phyloP scores from a whole-genome alignment of 92 coral and sea anemone species.

The Bergia sp. region DNA sequence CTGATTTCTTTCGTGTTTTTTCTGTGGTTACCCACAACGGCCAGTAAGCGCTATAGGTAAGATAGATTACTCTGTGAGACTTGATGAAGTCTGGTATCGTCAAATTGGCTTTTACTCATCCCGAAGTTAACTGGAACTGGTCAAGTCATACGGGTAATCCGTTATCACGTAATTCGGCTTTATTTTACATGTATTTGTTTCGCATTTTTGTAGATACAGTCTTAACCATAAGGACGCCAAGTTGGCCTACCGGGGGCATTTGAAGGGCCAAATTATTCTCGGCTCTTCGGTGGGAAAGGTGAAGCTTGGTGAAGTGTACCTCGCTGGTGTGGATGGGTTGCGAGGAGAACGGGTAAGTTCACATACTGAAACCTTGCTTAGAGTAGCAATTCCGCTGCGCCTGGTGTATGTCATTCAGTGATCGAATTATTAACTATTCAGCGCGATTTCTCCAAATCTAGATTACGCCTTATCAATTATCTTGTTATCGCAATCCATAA shows the following conservation, averaged over 20 bases:
- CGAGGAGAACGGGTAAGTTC: conserved; percentile 34
- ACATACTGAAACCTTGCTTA: conserved; percentile 13
- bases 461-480: conserved; percentile 34
- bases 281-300: conserved; percentile 29
- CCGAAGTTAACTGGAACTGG: conserved; percentile 3
- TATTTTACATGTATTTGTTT: conserved; percentile 33
- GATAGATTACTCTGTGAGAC: conserved; percentile 26
- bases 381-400: not conserved
- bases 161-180: conserved; percentile 42
- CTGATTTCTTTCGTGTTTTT: not conserved
- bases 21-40: conserved; percentile 46
- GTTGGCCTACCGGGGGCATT: conserved; percentile 21
- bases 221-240: conserved; percentile 30
- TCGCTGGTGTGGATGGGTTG: conserved; percentile 38
- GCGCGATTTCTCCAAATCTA: not conserved
- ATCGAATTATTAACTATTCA: conserved; percentile 29
- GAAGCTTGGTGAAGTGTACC: conserved; percentile 37
- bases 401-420: conserved; percentile 33
- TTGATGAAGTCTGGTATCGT: conserved; percentile 48
- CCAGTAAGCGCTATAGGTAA: conserved; percentile 38
- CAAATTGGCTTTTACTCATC: conserved; percentile 31
- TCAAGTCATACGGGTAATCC: conserved; percentile 28
- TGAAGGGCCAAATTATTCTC: conserved; percentile 40
- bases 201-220: conserved; percentile 12
- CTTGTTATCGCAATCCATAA: conserved; percentile 41